Percentiles rank a stretch among this genome's conserved stretches.
Conservation (phyloP, 2,113 vertebrate species). For the Amblyornis subalaris region DNA sequence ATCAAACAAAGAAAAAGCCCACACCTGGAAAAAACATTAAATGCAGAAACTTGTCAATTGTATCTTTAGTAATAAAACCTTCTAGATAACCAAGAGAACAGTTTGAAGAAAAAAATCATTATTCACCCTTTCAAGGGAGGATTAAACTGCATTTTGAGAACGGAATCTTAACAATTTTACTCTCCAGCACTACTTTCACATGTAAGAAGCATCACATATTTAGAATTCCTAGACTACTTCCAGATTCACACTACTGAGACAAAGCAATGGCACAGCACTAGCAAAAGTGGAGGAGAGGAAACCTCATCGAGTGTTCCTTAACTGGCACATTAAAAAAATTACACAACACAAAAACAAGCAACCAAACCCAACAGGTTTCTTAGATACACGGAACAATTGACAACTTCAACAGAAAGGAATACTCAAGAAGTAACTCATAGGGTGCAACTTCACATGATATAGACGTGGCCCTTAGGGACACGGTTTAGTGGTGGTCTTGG, state of each 20-base stretch:
- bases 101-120: background rate
- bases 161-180: background rate
- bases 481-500: background rate
- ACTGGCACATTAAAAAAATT: background rate
- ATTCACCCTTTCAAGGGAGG: background rate
- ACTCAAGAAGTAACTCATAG: background rate
- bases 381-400: background rate
- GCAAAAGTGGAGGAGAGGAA: background rate
- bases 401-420: accelerated
- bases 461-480: no score
- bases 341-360: background rate
- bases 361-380: background rate
- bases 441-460: background rate
- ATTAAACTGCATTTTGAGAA: background rate
- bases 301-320: background rate
- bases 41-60: no score
- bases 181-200: background rate
- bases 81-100: background rate
- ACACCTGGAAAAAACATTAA: background rate
- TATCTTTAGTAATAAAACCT: background rate
- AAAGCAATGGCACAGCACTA: background rate
- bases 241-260: background rate
- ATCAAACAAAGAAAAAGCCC: background rate
- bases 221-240: background rate
- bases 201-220: background rate